A percentile compares a stretch with the other conserved stretches of the same genome.
Conservation (phyloP, 2,888 invertebrate species). For the Mylabris sibirica region DNA sequence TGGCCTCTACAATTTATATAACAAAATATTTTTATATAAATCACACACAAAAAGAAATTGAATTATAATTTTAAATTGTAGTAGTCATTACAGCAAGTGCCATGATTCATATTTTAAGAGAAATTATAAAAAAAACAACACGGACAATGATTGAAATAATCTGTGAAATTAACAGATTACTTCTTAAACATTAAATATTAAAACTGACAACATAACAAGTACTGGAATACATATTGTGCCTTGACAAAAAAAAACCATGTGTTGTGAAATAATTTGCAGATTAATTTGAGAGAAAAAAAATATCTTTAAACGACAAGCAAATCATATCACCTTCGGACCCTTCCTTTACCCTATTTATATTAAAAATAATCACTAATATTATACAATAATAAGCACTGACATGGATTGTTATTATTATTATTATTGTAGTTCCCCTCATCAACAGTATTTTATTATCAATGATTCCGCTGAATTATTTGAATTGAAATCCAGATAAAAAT, state of each 20-base stretch:
- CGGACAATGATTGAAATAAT: conserved; percentile 8
- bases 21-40: conserved; percentile 53
- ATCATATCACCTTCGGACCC: conserved; percentile 54
- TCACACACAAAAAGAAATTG: conserved; percentile 35
- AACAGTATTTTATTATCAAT: not conserved
- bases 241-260: conserved; percentile 50
- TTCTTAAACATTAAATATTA: conserved; percentile 7
- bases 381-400: conserved; percentile 44
- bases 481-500: not conserved
- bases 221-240: conserved; percentile 61
- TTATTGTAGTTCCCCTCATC: conserved; percentile 1
- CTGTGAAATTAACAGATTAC: conserved; percentile 30
- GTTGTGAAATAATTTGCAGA: conserved; percentile 54
- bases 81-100: conserved; percentile 45
- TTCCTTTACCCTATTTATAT: conserved; percentile 46
- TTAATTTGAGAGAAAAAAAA: conserved; percentile 40
- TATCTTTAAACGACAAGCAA: conserved; percentile 33
- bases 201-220: conserved; percentile 41
- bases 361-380: conserved; percentile 26
- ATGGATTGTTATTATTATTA: conserved; percentile 52
- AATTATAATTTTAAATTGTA: conserved; percentile 34
- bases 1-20: conserved; percentile 34
- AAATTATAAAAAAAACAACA: not conserved
- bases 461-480: not conserved
- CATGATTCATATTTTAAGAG: conserved; percentile 33